Evolutionary conservation across 2,888 invertebrate species (phyloP).

Genomic region (Lasiommata megera): DNA sequence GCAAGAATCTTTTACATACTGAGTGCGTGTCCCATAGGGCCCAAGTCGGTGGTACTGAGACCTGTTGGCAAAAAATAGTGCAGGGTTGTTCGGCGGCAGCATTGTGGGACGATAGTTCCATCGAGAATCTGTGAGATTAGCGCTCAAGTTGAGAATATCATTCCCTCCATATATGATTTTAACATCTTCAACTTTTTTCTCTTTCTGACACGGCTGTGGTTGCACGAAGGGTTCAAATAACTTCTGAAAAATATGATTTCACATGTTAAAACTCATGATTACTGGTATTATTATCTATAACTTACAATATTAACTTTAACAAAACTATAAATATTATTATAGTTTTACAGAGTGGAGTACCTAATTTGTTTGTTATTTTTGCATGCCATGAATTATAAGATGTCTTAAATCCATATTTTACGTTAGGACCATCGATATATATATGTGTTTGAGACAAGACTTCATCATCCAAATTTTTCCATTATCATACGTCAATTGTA

Average conservation of each 20-base stretch:
- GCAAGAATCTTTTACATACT: conserved; percentile 80
- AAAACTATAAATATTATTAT: too few species aligned
- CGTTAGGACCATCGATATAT: too few species aligned
- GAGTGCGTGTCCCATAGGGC: conserved; percentile 77
- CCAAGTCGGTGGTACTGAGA: conserved; percentile 83
- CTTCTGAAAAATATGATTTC: conserved; percentile 55
- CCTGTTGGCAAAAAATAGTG: conserved; percentile 83
- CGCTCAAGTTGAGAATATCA: conserved; percentile 81
- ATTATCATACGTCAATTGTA: conserved; percentile 61
- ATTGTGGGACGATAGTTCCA: conserved; percentile 80
- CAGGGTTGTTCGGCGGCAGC: conserved; percentile 79
- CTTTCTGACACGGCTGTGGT: conserved; percentile 69
- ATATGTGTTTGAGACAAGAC: too few species aligned
- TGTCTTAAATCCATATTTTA: too few species aligned
- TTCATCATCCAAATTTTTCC: conserved; percentile 47
- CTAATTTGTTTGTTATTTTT: too few species aligned
- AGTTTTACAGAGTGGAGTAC: too few species aligned
- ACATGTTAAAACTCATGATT: too few species aligned
- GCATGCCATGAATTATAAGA: too few species aligned
- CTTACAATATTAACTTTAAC: too few species aligned
- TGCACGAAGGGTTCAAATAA: conserved; percentile 69
- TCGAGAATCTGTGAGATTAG: conserved; percentile 74
- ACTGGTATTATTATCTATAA: too few species aligned
- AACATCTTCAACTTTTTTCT: conserved; percentile 59
- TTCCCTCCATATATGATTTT: conserved; percentile 76